phyloP scores from a whole-genome alignment of 2,797 vertebrate species.

The Denticeps clupeoides region DNA sequence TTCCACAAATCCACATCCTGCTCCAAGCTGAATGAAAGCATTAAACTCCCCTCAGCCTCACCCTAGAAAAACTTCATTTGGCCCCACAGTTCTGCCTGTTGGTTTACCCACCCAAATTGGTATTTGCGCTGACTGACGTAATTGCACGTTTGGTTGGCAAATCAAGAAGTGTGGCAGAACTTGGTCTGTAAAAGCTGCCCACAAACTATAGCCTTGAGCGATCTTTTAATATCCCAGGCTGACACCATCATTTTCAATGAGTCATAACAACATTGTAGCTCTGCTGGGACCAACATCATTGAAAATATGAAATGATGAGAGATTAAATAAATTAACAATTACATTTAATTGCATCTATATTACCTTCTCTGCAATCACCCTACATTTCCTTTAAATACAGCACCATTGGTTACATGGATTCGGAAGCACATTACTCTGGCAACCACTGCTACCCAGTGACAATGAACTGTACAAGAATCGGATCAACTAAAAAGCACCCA shows the following conservation, averaged over 20 bases:
- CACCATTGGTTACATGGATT: no score
- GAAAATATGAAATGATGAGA: constrained; percentile 11
- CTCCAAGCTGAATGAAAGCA: constrained; percentile 25
- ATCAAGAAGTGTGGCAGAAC: constrained; percentile 59
- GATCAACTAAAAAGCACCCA: no score
- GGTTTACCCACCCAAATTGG: constrained; percentile 67
- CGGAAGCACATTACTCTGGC: no score
- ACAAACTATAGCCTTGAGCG: constrained; percentile 63
- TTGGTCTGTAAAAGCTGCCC: constrained; percentile 51
- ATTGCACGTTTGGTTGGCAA: constrained; percentile 65
- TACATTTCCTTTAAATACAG: no score
- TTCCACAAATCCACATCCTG: constrained; percentile 39
- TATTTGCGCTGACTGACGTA: constrained; percentile 62
- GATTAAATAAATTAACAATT: no score
- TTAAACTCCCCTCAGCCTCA: constrained; percentile 22
- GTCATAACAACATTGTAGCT: constrained; percentile 34
- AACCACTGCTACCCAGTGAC: no score
- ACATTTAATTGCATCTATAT: no score
- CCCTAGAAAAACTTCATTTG: constrained; percentile 35
- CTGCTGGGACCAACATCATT: constrained; percentile 22
- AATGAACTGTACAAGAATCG: no score
- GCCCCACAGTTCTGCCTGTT: constrained; percentile 48
- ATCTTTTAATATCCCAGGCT: constrained; percentile 64
- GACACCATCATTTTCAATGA: constrained; percentile 45
- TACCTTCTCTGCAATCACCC: no score